These are phyloP conservation scores for Acronicta alni DNA, from an alignment of 2,888 invertebrate species.

Conservation along the genomic window DNA sequence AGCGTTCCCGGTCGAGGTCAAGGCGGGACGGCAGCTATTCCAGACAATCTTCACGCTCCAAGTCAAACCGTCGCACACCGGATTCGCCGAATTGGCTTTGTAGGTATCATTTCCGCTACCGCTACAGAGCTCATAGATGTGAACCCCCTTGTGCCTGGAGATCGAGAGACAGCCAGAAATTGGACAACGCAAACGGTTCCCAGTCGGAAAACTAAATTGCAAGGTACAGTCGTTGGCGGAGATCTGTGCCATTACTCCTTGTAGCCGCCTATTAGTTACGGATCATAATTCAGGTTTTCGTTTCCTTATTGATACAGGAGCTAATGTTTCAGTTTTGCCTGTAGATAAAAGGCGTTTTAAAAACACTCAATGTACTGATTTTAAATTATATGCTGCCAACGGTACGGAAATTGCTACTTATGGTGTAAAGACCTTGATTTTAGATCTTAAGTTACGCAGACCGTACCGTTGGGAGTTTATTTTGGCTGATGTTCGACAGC, in stretches of 20 bases:
- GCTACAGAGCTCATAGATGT: not conserved
- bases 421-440: not conserved
- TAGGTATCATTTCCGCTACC: not conserved
- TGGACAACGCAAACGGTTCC: no score
- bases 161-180: no score
- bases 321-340: not conserved
- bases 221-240: conserved; percentile 1
- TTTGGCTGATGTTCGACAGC: not conserved
- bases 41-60: not conserved
- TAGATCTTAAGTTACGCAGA: not conserved
- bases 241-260: not conserved
- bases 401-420: conserved; percentile 2
- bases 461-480: conserved; percentile 1
- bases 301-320: not conserved
- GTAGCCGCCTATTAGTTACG: not conserved
- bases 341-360: not conserved
- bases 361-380: not conserved
- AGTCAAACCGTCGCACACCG: not conserved
- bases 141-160: not conserved
- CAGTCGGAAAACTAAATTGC: not conserved
- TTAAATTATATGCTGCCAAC: conserved; percentile 3
- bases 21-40: not conserved
- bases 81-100: not conserved
- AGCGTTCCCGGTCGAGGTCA: not conserved
- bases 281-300: not conserved